phyloP scores from a whole-genome alignment of 2,113 vertebrate species.

The Lethenteron reissneri region DNA sequence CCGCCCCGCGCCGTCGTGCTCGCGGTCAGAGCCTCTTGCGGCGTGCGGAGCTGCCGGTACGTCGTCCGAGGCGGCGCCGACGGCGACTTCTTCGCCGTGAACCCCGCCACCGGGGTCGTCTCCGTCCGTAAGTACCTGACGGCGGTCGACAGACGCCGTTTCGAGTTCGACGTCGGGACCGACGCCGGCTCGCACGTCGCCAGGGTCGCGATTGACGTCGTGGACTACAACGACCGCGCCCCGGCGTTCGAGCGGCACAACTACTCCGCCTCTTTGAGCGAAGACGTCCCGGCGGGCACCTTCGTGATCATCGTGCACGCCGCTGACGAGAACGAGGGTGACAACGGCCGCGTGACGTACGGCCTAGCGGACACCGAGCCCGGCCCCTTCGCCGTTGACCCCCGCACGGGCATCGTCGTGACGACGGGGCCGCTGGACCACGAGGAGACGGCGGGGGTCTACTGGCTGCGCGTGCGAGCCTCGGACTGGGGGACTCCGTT shows the following conservation, averaged over 20 bases:
- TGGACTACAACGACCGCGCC: slow-evolving; percentile 56
- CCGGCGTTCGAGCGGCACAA: slow-evolving; percentile 66
- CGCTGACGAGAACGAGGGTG: slow-evolving; percentile 62
- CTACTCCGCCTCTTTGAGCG: slow-evolving; percentile 61
- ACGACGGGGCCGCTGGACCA: no score
- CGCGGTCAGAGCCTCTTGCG: slow-evolving; percentile 40
- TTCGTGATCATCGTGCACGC: slow-evolving; percentile 52
- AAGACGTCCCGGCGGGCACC: slow-evolving; percentile 58
- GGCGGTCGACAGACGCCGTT: slow-evolving; percentile 32
- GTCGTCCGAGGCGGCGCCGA: slow-evolving; percentile 40
- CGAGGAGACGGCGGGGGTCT: no score
- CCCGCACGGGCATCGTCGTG: no score
- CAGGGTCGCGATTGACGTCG: slow-evolving; percentile 52
- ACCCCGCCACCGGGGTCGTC: slow-evolving; percentile 64
- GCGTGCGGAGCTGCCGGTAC: slow-evolving; percentile 48
- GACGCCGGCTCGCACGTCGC: slow-evolving; percentile 18
- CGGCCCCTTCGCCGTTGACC: no score
- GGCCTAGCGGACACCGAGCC: no score
- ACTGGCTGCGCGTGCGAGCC: slow-evolving; percentile 42
- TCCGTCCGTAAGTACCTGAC: slow-evolving; percentile 48
- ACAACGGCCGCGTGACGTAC: slow-evolving; percentile 87
- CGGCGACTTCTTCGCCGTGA: slow-evolving; percentile 44
- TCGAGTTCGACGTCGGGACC: slow-evolving; percentile 9
- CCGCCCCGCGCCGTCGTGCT: slow-evolving; percentile 26
- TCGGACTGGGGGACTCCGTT: slow-evolving; percentile 95